A percentile compares a stretch with the other conserved stretches of the same genome.
Conservation (phyloP, 1,140 invertebrate genomes). For the Parasteatoda tepidariorum region DNA sequence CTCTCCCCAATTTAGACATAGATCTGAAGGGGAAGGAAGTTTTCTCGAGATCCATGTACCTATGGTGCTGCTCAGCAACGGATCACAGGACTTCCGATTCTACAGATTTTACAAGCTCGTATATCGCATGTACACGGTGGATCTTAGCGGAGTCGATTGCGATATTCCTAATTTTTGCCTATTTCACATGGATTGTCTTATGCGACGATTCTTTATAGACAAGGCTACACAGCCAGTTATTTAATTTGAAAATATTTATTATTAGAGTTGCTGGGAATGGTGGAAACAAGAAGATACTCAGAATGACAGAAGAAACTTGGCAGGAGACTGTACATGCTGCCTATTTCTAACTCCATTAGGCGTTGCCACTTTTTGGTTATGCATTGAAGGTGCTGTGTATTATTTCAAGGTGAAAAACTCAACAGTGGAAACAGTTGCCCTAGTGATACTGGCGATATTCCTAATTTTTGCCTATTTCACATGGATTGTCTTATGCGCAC, state of each 20-base stretch:
- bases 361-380: conserved; percentile 38
- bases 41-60: no score
- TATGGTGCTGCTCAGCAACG: no score
- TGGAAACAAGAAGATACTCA: neutral
- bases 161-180: conserved; percentile 25
- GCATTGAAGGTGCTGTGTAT: conserved; percentile 34
- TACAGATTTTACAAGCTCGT: no score
- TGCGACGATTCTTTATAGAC: no score
- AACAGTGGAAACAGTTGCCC: conserved; percentile 22
- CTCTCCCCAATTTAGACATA: no score
- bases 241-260: no score
- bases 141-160: conserved; percentile 2
- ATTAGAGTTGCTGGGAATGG: conserved; percentile 40
- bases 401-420: conserved; percentile 30
- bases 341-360: conserved; percentile 34
- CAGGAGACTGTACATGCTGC: conserved; percentile 24
- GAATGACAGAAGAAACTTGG: conserved; percentile 8
- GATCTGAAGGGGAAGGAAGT: no score
- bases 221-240: no score
- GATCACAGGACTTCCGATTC: no score
- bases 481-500: conserved; percentile 26
- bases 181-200: conserved; percentile 31
- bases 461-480: conserved; percentile 24
- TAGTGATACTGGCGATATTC: conserved; percentile 24
- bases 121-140: no score